Evolutionary conservation across 2,113 vertebrate species (phyloP).

Genomic region (Pygoscelis adeliae): DNA sequence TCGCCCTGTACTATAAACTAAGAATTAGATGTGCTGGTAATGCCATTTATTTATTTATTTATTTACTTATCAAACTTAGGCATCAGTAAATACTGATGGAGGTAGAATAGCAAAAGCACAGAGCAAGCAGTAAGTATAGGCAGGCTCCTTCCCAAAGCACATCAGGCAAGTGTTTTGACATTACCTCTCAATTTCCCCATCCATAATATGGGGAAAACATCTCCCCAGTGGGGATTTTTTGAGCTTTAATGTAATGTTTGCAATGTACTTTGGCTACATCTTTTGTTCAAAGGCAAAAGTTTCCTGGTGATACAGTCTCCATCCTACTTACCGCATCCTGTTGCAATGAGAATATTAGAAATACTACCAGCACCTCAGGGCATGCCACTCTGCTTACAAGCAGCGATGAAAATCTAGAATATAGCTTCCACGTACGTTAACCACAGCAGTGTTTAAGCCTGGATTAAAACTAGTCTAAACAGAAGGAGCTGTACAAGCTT

Average conservation of each 20-base stretch:
- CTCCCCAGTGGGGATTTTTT: not conserved
- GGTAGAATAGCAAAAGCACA: not conserved
- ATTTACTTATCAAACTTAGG: not conserved
- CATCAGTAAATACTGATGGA: not conserved
- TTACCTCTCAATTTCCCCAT: not conserved
- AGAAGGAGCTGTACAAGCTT: not conserved
- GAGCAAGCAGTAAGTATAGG: not conserved
- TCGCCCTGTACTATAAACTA: not conserved
- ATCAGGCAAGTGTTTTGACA: not conserved
- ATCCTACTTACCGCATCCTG: not conserved
- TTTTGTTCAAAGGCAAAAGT: not conserved
- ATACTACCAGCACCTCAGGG: not conserved
- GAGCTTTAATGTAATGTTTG: not conserved
- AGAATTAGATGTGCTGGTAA: not conserved
- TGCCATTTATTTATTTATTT: not conserved
- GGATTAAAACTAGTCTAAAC: not conserved
- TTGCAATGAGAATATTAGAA: not conserved
- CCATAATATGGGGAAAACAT: not conserved
- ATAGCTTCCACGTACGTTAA: fast-evolving
- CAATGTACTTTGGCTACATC: not conserved
- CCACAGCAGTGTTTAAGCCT: not conserved
- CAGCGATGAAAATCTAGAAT: not conserved
- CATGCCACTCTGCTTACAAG: not conserved
- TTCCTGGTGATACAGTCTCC: not conserved
- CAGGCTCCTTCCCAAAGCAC: not conserved